Evolutionary conservation across 2,888 invertebrate species (phyloP), one percentile per base, ranked within the genome.

Genomic region (Ophion obscuratus): DNA sequence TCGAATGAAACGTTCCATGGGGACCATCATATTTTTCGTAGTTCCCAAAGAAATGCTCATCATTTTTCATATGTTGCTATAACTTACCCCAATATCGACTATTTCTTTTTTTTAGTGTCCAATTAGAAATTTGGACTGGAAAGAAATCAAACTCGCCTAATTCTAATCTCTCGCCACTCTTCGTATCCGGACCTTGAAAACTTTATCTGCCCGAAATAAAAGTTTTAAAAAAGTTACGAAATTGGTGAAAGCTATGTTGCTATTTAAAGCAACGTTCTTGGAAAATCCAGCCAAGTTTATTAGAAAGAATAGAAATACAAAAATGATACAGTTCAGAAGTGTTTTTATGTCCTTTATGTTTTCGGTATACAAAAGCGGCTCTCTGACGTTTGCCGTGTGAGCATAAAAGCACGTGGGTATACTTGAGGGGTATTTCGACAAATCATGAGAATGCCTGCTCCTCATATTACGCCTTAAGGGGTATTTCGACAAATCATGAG

Each of bases 401-500:
- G 14, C 17, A 53, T 17, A 2, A 40, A 7, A 40, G 6, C 40
- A 40, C 40, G 40, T 40, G 0, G 9, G 40, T 40, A 40, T 40
- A 27, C 83, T 17, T 11, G n/a, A 70, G 75, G 64, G 57, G 17
- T 68, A 27, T 68, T 71, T 66, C 36, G 66, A 76, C 71, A 80
- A 66, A 84, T 80, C 59, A 75, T 59, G 57, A 76, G 31, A 57
- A 75, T 76, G 44, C 59, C 14, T 47, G 11, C 59, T 47, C n/a
- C 17, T 31, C 59, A 71, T 81, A 47, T 14, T 11, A 47, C 11
- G 2, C 64, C 79, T 17, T 11, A n/a, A 68, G 74, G 64, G 57
- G 17, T 68, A 27, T 68, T 66, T 66, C 40, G 66, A 76, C 71
- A 71, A 66, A 84, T 80, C 59, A 76, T 59, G 59, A 76, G 31